phyloP scores from a whole-genome alignment of 2,888 invertebrate genomes.

The Orchesella flavescens region DNA sequence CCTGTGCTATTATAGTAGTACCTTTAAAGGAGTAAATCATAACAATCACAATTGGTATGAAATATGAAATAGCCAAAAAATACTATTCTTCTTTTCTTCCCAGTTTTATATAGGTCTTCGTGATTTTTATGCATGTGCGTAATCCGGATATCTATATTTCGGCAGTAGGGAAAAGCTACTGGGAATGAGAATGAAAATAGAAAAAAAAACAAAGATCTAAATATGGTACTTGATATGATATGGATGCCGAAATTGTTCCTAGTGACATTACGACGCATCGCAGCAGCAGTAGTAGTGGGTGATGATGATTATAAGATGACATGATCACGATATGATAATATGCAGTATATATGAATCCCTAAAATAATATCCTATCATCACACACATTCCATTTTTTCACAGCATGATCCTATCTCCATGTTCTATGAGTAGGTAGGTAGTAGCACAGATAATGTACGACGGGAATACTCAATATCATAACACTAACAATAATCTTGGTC shows the following conservation, averaged over 20 bases:
- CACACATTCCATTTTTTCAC: too few species aligned
- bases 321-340: background rate
- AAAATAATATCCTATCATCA: background rate
- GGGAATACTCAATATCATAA: conserved; percentile 36
- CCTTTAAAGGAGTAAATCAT: too few species aligned
- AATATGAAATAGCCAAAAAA: background rate
- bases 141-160: background rate
- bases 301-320: background rate
- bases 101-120: background rate
- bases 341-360: background rate
- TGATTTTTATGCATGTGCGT: background rate
- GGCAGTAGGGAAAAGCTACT: background rate
- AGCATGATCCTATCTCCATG: too few species aligned
- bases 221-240: too few species aligned
- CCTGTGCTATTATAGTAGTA: too few species aligned
- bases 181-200: background rate
- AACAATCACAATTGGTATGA: background rate
- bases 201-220: conserved; percentile 15
- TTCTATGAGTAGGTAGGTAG: too few species aligned
- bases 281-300: background rate
- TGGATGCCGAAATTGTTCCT: too few species aligned
- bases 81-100: background rate
- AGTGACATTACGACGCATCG: too few species aligned
- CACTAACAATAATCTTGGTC: conserved; percentile 41
- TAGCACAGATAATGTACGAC: background rate